Evolutionary conservation across 2,888 invertebrate genomes (phyloP).

Genomic region (Phortica okadai): DNA sequence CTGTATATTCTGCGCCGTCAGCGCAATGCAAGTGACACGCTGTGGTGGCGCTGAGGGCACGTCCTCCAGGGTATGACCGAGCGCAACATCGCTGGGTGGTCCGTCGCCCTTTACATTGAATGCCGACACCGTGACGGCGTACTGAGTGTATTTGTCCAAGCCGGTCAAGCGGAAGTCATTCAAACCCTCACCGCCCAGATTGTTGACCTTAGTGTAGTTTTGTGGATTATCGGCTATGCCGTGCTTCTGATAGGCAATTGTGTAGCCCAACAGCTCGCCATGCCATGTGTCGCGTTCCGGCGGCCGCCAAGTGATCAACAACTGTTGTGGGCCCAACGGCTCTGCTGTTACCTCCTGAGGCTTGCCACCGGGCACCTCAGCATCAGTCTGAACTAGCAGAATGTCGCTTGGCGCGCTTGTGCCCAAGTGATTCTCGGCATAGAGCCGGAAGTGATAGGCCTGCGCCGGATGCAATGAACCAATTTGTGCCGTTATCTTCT

Average conservation of each 20-base stretch:
- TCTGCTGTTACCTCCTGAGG: constrained; percentile 83
- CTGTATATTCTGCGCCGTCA: constrained; percentile 84
- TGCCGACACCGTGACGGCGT: constrained; percentile 86
- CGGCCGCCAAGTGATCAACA: constrained; percentile 86
- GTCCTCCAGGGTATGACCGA: constrained; percentile 74
- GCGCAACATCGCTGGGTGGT: constrained; percentile 83
- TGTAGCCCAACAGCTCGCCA: constrained; percentile 86
- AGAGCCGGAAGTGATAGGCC: constrained; percentile 80
- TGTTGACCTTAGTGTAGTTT: constrained; percentile 74
- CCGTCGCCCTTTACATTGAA: constrained; percentile 89
- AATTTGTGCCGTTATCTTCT: constrained; percentile 78
- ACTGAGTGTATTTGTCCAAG: constrained; percentile 86
- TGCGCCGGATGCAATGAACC: constrained; percentile 79
- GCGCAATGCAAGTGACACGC: constrained; percentile 81
- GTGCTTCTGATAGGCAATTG: constrained; percentile 79
- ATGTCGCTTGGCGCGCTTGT: constrained; percentile 80
- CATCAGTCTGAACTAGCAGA: constrained; percentile 78
- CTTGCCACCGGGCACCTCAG: constrained; percentile 83
- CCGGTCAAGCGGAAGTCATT: constrained; percentile 81
- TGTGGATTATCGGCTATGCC: constrained; percentile 73
- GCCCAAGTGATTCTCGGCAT: constrained; percentile 81
- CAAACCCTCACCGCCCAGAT: constrained; percentile 77
- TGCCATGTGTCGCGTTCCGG: constrained; percentile 85
- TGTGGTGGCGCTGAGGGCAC: constrained; percentile 84
- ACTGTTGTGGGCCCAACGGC: constrained; percentile 83